Evolutionary conservation across 2,888 invertebrate genomes (phyloP).

Genomic region (Caenorhabditis sinica): DNA sequence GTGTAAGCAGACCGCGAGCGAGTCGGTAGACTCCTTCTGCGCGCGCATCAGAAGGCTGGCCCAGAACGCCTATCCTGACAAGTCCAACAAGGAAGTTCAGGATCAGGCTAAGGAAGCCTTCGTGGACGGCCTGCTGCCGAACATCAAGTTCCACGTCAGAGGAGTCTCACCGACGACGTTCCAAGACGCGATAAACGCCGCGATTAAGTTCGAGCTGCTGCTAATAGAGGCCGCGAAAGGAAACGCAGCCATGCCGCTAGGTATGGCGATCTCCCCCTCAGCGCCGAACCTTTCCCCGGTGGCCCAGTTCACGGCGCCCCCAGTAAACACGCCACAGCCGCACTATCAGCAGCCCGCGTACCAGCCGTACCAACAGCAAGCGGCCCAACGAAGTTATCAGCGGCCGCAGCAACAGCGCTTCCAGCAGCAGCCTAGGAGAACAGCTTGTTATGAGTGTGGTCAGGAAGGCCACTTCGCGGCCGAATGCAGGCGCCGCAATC

Average conservation of each 20-base stretch:
- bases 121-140: neutral
- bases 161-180: no score
- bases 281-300: no score
- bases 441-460: neutral
- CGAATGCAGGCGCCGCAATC: neutral
- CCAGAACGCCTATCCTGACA: neutral
- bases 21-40: neutral
- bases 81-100: neutral
- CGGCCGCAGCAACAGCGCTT: no score
- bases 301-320: no score
- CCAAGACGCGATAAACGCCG: no score
- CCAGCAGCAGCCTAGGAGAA: neutral
- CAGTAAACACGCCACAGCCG: no score
- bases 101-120: neutral
- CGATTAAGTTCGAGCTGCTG: no score
- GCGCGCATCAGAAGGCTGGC: neutral
- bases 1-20: neutral
- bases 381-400: no score
- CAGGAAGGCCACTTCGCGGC: neutral
- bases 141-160: no score
- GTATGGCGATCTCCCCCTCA: neutral
- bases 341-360: no score
- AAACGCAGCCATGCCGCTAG: neutral
- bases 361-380: no score
- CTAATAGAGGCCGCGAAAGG: no score